A percentile compares a stretch with the other conserved stretches of the same genome.
phyloP scores from a whole-genome alignment of 2,797 vertebrate species.

The Merluccius polli region DNA sequence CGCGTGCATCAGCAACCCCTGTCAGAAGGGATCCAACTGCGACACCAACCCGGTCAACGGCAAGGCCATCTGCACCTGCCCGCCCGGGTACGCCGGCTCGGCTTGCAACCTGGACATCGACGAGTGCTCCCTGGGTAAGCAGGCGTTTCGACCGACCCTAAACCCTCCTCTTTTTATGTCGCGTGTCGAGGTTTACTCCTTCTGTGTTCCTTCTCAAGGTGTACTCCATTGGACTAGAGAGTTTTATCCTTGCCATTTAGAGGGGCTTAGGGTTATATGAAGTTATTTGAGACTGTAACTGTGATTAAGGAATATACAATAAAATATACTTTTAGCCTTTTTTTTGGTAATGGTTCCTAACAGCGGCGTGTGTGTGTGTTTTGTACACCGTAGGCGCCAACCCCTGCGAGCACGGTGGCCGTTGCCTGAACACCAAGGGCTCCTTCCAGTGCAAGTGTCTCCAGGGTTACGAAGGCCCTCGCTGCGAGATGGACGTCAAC shows the following conservation, averaged over 20 bases:
- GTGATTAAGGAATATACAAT: too few relatives aligned
- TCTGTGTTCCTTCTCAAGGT: neutral
- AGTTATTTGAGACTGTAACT: too few relatives aligned
- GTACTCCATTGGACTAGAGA: neutral
- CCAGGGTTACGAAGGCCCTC: conserved; percentile 89
- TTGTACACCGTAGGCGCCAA: conserved; percentile 79
- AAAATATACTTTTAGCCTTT: neutral
- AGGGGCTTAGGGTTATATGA: too few relatives aligned
- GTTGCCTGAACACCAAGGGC: conserved; percentile 94
- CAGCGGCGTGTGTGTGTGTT: neutral
- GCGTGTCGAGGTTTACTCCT: neutral
- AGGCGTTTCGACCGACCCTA: neutral
- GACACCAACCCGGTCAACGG: conserved; percentile 98
- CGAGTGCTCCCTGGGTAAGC: conserved; percentile 87
- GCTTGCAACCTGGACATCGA: conserved; percentile 95
- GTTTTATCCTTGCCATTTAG: neutral
- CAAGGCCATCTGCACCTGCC: conserved; percentile 96
- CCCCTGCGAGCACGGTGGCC: conserved; percentile 92
- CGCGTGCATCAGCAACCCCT: conserved; percentile 96
- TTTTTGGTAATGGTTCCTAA: conserved; percentile 13
- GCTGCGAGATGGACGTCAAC: conserved; percentile 94
- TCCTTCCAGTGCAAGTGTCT: conserved; percentile 94
- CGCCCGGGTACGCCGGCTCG: conserved; percentile 86
- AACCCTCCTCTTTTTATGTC: too few relatives aligned
- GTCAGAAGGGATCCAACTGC: conserved; percentile 95